A percentile compares a stretch with the other conserved stretches of the same genome.
Conservation (phyloP, 2,113 vertebrate genomes). For the Lynx canadensis region DNA sequence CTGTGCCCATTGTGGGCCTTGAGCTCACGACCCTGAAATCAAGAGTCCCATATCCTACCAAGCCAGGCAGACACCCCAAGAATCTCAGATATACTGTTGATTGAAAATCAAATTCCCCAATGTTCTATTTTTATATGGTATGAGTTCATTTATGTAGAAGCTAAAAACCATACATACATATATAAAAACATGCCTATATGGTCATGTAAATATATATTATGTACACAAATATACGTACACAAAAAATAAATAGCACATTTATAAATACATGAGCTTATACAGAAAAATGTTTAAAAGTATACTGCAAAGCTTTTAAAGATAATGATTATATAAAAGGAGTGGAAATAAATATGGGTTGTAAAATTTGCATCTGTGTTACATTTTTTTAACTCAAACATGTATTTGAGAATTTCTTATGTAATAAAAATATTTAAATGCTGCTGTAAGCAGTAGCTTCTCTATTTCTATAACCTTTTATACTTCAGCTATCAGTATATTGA, state of each 20-base stretch:
- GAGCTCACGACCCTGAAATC: not conserved
- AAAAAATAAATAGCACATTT: not conserved
- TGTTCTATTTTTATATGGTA: not conserved
- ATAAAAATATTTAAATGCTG: not conserved
- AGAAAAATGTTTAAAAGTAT: constrained; percentile 9
- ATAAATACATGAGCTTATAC: not conserved
- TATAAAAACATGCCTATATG: not conserved
- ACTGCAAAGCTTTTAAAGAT: not conserved
- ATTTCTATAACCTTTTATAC: not conserved
- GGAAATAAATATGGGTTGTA: not conserved
- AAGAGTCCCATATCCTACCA: not conserved
- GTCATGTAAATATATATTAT: not conserved
- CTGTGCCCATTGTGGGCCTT: not conserved
- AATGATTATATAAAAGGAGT: not conserved
- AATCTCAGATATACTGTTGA: not conserved
- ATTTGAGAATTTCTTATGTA: not conserved
- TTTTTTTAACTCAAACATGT: not conserved
- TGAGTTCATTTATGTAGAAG: not conserved
- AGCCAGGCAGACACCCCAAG: not conserved
- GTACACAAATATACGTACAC: not conserved
- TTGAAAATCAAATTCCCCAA: not conserved
- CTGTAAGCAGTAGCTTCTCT: not conserved
- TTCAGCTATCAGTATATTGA: not conserved
- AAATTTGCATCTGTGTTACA: not conserved
- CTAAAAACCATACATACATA: not conserved